Percentiles rank a stretch among this genome's conserved stretches.
Evolutionary conservation across 2,113 vertebrate genomes (phyloP).

Genomic region (Carassius auratus): DNA sequence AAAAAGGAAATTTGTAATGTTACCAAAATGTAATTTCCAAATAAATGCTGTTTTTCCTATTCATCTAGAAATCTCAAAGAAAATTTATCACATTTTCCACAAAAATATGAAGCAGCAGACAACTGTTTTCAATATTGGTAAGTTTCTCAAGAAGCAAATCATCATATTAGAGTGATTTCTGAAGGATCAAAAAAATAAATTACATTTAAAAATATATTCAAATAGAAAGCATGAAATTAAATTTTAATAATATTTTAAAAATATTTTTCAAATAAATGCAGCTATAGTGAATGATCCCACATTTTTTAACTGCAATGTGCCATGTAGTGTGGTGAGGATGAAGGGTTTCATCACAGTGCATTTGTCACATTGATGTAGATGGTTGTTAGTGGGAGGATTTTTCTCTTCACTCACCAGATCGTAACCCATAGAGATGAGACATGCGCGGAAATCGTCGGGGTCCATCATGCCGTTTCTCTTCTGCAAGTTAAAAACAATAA

Average conservation of each 20-base stretch:
- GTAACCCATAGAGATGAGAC: conserved; percentile 94
- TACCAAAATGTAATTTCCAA: too few species aligned
- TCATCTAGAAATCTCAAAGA: too few species aligned
- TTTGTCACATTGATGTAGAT: not conserved
- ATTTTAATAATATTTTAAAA: too few species aligned
- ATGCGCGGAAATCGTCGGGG: conserved; percentile 90
- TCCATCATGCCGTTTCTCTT: conserved; percentile 94
- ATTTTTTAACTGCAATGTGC: not conserved
- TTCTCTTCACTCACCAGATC: conserved; percentile 79
- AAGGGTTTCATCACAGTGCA: not conserved
- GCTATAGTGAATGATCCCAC: not conserved
- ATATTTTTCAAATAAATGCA: not conserved
- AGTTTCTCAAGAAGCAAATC: too few species aligned
- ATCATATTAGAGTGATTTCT: too few species aligned
- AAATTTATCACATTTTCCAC: too few species aligned
- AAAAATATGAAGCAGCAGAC: too few species aligned
- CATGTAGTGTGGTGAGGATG: not conserved
- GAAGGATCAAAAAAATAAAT: not conserved
- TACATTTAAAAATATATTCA: too few species aligned
- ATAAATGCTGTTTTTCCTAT: too few species aligned
- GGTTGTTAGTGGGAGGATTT: not conserved
- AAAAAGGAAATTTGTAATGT: too few species aligned
- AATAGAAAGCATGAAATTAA: too few species aligned
- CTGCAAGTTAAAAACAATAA: conserved; percentile 61
- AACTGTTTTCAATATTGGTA: too few species aligned